phyloP scores from a whole-genome alignment of 2,113 vertebrate species.

The Neogobius melanostomus region DNA sequence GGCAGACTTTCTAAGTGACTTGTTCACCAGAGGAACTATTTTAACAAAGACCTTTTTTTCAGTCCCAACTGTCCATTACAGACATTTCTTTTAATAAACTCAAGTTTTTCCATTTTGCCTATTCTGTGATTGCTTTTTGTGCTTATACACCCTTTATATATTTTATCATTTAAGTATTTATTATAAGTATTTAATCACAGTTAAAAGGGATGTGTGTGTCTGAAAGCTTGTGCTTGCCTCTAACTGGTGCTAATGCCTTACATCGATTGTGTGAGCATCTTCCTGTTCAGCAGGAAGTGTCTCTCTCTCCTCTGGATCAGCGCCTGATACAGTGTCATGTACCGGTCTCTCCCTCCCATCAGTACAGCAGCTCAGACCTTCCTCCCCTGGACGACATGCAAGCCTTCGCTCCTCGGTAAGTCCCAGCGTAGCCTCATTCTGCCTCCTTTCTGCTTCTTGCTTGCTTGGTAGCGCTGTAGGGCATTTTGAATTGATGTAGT shows the following conservation, averaged over 20 bases:
- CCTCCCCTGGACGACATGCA: conserved; percentile 65
- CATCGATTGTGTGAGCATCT: conserved; percentile 54
- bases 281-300: conserved; percentile 38
- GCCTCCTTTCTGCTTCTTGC: conserved; percentile 18
- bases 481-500: conserved; percentile 20
- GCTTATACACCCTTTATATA: no score
- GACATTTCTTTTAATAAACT: conserved; percentile 60
- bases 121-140: not conserved
- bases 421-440: conserved; percentile 26
- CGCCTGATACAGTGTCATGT: conserved; percentile 28
- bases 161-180: no score
- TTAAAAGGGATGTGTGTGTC: not conserved
- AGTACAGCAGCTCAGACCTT: conserved; percentile 65
- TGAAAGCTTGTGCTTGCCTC: conserved; percentile 24
- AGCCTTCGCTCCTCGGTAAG: conserved; percentile 71
- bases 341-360: conserved; percentile 53
- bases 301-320: conserved; percentile 18
- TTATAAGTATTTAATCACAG: not conserved
- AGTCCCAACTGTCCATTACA: conserved; percentile 6
- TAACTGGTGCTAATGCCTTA: conserved; percentile 14
- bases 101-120: conserved; percentile 37
- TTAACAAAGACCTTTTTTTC: conserved; percentile 17
- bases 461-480: conserved; percentile 2
- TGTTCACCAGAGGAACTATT: conserved; percentile 21
- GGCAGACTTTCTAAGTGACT: not conserved